Base-by-base conservation (phyloP, 2,797 vertebrate species). In the Coregonus ussuriensis region DNA sequence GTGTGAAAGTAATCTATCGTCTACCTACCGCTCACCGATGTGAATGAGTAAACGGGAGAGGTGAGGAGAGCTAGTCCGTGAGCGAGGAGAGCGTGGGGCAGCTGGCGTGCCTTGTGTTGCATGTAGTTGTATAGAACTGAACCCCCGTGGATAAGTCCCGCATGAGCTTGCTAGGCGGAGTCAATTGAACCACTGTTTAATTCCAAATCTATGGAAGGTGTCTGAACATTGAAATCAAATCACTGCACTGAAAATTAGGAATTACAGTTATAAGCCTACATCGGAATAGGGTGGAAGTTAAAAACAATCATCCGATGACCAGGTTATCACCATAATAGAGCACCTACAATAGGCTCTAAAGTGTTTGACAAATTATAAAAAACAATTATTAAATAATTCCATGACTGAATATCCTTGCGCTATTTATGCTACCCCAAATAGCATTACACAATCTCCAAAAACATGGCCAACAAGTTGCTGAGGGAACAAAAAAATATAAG, bases 101-200 rank as follows among this genome's bases (percentile, higher is more conserved):
- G 25, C 25, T 25, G 25, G 54, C 15, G 54, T 56, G 84, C 82
- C 54, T n/a, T 56, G 54, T 18, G 54, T 18, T 56, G 54, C 54
- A 56, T n/a, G 54, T 18, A 56, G 54, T 56, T 56, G 54, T 56
- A 18, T 56, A 56, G 66, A 77, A 74, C 81, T 25, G 82, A 70
- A 73, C 91, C 85, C 84, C 85, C 0, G 85, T 85, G 89, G 25
- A 25, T 25, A 25, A 25, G 89, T 91, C 89, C 86, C 85, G 87
- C 84, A 76, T 68, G 82, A 82, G 88, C 87, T 41, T 91, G 91
- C 88, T 51, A 91, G 92, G 92, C 91, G 91, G 91, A 92, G 90
- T 92, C 90, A 91, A 84, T 89, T 84, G 86, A 87, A 88, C 85
- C 89, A 88, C 85, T 88, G 85, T 85, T 91, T 86, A 87, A 82